Conservation (phyloP, 2,888 invertebrate genomes). For the Acanthopleura granulata region DNA sequence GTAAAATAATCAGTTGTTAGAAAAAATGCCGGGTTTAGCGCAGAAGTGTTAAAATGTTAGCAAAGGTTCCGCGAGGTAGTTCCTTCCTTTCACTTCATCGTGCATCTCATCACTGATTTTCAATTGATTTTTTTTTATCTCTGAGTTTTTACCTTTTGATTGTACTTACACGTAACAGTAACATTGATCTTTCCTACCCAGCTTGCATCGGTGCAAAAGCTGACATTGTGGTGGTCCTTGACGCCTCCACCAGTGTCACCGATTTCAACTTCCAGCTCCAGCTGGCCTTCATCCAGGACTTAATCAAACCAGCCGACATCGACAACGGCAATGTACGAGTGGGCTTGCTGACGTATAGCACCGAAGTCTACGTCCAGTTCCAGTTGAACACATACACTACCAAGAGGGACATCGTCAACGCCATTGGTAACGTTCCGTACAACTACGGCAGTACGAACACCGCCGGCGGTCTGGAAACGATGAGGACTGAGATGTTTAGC, state of each 20-base stretch:
- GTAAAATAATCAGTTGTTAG: no score
- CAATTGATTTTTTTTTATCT: no score
- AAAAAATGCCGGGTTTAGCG: no score
- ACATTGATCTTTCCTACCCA: not conserved
- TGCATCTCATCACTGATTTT: no score
- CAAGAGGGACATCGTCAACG: constrained; percentile 42
- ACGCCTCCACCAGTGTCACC: constrained; percentile 58
- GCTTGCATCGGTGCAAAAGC: constrained; percentile 14
- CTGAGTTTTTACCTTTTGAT: no score
- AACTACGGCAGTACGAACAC: constrained; percentile 61
- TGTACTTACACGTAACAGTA: no score
- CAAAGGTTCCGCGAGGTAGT: no score
- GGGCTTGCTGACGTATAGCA: constrained; percentile 55
- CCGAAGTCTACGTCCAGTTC: constrained; percentile 45
- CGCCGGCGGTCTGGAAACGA: constrained; percentile 51
- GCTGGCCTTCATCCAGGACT: constrained; percentile 42
- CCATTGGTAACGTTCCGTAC: constrained; percentile 44
- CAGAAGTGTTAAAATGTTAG: no score
- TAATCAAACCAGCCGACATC: constrained; percentile 45
- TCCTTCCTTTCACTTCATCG: no score
- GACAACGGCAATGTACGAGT: constrained; percentile 53
- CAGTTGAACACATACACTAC: constrained; percentile 43
- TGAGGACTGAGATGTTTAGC: constrained; percentile 53
- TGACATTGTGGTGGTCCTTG: constrained; percentile 58
- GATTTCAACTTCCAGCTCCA: constrained; percentile 46